Base-by-base conservation (phyloP, 2,113 vertebrate species). In the Oryzias javanicus region DNA sequence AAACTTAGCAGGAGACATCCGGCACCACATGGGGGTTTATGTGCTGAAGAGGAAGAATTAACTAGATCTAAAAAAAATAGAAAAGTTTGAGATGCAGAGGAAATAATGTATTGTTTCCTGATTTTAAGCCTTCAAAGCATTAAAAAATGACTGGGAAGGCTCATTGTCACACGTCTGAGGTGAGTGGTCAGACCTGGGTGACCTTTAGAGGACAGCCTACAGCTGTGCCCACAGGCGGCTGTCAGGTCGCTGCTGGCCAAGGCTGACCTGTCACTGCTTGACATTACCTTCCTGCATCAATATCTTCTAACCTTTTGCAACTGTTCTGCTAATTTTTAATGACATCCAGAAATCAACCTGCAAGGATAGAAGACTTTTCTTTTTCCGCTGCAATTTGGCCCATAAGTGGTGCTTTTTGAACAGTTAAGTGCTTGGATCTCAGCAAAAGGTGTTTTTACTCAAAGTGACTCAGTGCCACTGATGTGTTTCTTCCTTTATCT, bases 161-260 rank as follows among this genome's bases (percentile, higher is more conserved):
- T 35, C 35, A 10, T 1, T 12, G 35, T 35, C 35, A 35, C 35
- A 35, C 2, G 35, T 35, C 35, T 78, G 67, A 57, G 67, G 44
- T 76, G 80, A 16, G 14, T 54, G 67, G 67, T 76, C 74, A 67
- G 61, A 24, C 41, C 29, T 41, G 42, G 44, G 29, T 75, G 79
- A 84, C 86, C 82, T 88, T 87, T 83, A 52, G 66, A 81, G 53
- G 58, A 81, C 49, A 18, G 72, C 85, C 76, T 78, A 72, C 73
- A 84, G 80, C 86, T 76, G 75, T 84, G 72, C 68, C 74, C 70
- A 60, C 66, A 79, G 82, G 81, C 74, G 73, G 66, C 46, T 79
- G 77, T 81, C 75, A 80, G 76, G 73, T 60, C 51, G 54, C 64
- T 19, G 58, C 61, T 69, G 80, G 66, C 70, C 70, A 63, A 17